These are phyloP conservation scores for Callinectes sapidus DNA, from an alignment of 2,888 invertebrate genomes.

Conservation along the genomic window DNA sequence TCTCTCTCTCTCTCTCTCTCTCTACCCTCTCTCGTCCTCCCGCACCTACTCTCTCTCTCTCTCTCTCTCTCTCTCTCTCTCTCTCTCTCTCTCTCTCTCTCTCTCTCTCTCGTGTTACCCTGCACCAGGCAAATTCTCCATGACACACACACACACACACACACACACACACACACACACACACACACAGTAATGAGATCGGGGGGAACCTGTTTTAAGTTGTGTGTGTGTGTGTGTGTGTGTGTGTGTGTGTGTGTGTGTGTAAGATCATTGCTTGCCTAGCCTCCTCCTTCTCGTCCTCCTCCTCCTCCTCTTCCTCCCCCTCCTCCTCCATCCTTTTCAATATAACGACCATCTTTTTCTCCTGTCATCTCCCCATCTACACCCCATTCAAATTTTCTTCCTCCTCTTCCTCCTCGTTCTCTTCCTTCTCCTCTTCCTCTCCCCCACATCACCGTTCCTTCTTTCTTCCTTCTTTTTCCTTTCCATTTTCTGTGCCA, in stretches of 20 bases:
- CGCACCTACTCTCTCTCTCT: constrained; percentile 25
- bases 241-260: not conserved
- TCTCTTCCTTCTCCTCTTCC: not conserved
- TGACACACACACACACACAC: constrained; percentile 36
- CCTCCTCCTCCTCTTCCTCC: not conserved
- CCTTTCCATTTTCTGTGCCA: not conserved
- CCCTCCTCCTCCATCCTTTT: not conserved
- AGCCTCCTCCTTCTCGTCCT: not conserved
- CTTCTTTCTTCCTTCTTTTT: not conserved
- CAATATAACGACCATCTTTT: not conserved
- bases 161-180: constrained; percentile 37
- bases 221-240: constrained; percentile 24
- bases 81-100: constrained; percentile 49
- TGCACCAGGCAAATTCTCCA: not conserved
- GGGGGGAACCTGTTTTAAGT: not conserved
- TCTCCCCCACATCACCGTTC: not conserved
- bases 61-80: constrained; percentile 32
- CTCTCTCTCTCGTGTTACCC: not conserved
- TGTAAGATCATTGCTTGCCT: not conserved
- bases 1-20: constrained; percentile 25
- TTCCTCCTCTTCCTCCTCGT: not conserved
- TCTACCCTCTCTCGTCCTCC: constrained; percentile 18
- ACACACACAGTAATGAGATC: constrained; percentile 22
- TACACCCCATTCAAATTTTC: not conserved
- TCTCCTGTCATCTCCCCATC: constrained; percentile 19